Evolutionary conservation across 2,888 invertebrate genomes (phyloP).

Genomic region (Parasteatoda lunata): DNA sequence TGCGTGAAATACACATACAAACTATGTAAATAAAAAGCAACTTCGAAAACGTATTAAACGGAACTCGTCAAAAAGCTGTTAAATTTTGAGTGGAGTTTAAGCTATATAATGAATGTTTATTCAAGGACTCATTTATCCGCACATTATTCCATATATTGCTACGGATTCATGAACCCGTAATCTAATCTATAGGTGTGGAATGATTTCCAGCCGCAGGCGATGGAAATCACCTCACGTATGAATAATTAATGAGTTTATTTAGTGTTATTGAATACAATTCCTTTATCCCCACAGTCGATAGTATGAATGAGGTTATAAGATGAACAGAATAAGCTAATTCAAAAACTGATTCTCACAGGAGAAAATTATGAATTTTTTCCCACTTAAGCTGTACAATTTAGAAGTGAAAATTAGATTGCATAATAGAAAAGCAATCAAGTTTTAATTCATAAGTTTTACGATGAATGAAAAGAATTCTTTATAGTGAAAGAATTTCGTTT

Average conservation of each 20-base stretch:
- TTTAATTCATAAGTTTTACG: constrained; percentile 25
- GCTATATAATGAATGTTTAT: background rate
- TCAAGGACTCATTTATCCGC: constrained; percentile 8
- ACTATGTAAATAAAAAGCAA: no score
- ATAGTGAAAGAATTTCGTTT: no score
- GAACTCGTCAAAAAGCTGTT: background rate
- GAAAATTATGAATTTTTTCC: constrained; percentile 8
- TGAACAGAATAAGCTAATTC: constrained; percentile 8
- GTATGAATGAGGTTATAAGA: constrained; percentile 37
- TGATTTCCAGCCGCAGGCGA: constrained; percentile 28
- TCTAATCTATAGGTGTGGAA: constrained; percentile 24
- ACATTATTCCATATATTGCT: background rate
- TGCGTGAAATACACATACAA: no score
- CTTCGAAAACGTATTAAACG: background rate
- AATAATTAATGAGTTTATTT: constrained; percentile 63
- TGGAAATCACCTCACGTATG: constrained; percentile 34
- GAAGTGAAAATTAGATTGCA: constrained; percentile 38
- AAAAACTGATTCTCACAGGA: constrained; percentile 16
- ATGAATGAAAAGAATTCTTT: no score
- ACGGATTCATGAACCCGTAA: background rate
- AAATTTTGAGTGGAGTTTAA: background rate
- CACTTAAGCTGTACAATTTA: constrained; percentile 19
- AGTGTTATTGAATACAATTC: constrained; percentile 41
- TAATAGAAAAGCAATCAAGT: constrained; percentile 31
- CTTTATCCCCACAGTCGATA: constrained; percentile 16